Evolutionary conservation across 2,888 invertebrate genomes (phyloP).

Genomic region (Metopia argyrocephala): DNA sequence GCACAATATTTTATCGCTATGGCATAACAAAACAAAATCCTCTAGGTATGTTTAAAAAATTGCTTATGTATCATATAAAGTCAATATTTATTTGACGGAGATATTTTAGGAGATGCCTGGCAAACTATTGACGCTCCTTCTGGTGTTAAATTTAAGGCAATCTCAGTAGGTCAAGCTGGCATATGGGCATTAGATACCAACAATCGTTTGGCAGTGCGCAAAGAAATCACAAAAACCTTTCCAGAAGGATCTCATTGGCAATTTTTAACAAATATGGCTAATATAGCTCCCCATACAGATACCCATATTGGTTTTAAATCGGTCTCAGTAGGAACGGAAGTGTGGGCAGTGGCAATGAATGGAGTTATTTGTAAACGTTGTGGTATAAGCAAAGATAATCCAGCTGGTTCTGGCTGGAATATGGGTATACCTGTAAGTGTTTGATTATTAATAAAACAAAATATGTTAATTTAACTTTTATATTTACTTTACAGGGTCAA

Average conservation of each 20-base stretch:
- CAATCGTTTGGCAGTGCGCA: conserved; percentile 87
- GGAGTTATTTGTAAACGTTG: conserved; percentile 85
- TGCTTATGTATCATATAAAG: not conserved
- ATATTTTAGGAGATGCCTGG: conserved; percentile 82
- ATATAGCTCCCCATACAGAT: conserved; percentile 81
- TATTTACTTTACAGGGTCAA: conserved; percentile 79
- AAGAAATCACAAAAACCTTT: conserved; percentile 86
- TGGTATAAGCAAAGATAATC: conserved; percentile 86
- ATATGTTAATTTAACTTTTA: conserved; percentile 23
- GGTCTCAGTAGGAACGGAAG: conserved; percentile 85
- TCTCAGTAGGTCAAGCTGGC: conserved; percentile 85
- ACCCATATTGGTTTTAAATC: conserved; percentile 82
- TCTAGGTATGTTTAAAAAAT: conserved; percentile 77
- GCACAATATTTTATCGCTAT: conserved; percentile 88
- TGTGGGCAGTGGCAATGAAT: conserved; percentile 87
- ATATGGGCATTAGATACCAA: conserved; percentile 90
- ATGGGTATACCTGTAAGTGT: conserved; percentile 80
- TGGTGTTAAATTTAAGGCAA: conserved; percentile 84
- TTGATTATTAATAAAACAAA: not conserved
- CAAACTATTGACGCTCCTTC: conserved; percentile 87
- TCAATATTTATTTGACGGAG: not conserved
- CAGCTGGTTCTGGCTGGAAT: conserved; percentile 89
- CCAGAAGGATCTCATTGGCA: conserved; percentile 94
- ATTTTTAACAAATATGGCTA: conserved; percentile 81
- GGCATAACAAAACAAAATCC: conserved; percentile 86